phyloP scores from a whole-genome alignment of 2,797 vertebrate genomes.

The Periophthalmus magnuspinnatus region DNA sequence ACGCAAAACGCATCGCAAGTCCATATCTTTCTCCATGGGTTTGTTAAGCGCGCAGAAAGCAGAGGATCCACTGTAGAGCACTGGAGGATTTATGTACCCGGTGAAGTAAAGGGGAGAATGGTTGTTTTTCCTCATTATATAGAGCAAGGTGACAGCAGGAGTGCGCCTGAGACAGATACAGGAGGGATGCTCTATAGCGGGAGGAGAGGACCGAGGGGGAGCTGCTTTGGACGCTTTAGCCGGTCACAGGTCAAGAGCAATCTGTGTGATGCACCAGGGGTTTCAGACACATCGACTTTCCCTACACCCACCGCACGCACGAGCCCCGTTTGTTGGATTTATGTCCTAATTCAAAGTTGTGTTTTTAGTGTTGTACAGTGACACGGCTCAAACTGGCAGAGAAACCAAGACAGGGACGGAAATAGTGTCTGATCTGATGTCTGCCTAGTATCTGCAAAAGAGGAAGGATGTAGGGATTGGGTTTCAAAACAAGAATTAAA shows the following conservation, averaged over 20 bases:
- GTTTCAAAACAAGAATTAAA: background rate
- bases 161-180: conserved; percentile 21
- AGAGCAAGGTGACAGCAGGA: conserved; percentile 28
- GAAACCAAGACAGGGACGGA: conserved; percentile 47
- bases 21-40: conserved; percentile 38
- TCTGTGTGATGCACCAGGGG: conserved; percentile 56
- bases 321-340: conserved; percentile 21
- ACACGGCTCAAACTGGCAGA: conserved; percentile 38
- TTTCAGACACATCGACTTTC: conserved; percentile 50
- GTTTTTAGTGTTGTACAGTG: conserved; percentile 22
- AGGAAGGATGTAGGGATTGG: background rate
- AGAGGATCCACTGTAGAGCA: conserved; percentile 35
- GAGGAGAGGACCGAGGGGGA: conserved; percentile 21
- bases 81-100: conserved; percentile 34
- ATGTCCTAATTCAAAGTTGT: conserved; percentile 66
- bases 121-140: conserved; percentile 23
- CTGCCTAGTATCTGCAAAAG: conserved; percentile 10
- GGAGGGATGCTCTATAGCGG: conserved; percentile 25
- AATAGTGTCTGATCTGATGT: conserved; percentile 45
- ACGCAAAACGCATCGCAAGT: conserved; percentile 1
- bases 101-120: background rate
- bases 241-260: conserved; percentile 64
- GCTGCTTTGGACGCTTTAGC: conserved; percentile 15
- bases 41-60: conserved; percentile 45
- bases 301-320: conserved; percentile 35